Conservation (phyloP, 2,113 vertebrate genomes). For the Brevimyrus niger region DNA sequence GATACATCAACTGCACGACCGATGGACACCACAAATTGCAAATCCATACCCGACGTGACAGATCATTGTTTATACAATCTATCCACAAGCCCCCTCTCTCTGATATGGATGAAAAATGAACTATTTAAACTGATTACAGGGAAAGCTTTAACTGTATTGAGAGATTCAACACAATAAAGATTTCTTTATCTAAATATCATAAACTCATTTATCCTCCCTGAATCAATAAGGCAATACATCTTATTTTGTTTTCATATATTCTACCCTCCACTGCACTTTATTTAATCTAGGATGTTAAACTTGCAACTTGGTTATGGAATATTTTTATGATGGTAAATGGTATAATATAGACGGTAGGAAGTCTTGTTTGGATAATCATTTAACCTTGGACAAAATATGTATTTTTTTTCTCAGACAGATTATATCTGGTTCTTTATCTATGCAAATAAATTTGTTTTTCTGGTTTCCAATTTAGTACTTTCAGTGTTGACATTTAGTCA, state of each 20-base stretch:
- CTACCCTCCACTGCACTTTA: conserved; percentile 21
- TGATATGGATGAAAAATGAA: conserved; percentile 75
- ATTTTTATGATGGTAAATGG: conserved; percentile 36
- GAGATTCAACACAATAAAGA: conserved; percentile 75
- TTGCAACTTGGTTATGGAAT: conserved; percentile 38
- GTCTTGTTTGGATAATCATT: conserved; percentile 35
- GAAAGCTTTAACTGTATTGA: conserved; percentile 60
- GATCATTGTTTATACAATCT: conserved; percentile 73
- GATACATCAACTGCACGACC: conserved; percentile 34
- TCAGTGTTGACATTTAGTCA: neutral
- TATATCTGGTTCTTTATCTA: conserved; percentile 19
- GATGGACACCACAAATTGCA: conserved; percentile 67
- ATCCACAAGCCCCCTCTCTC: conserved; percentile 68
- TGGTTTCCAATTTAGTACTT: neutral
- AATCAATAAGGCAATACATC: conserved; percentile 79
- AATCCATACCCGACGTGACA: conserved; percentile 72
- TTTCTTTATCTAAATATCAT: conserved; percentile 86
- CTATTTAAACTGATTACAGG: conserved; percentile 75
- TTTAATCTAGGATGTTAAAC: conserved; percentile 41
- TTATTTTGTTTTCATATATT: conserved; percentile 42
- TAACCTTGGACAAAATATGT: conserved; percentile 32
- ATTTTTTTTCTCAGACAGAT: conserved; percentile 28
- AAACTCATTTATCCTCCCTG: conserved; percentile 73
- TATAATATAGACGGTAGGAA: conserved; percentile 28
- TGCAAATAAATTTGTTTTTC: conserved; percentile 32